Conservation (phyloP, 2,888 invertebrate genomes). For the Drosophila niveifrons region DNA sequence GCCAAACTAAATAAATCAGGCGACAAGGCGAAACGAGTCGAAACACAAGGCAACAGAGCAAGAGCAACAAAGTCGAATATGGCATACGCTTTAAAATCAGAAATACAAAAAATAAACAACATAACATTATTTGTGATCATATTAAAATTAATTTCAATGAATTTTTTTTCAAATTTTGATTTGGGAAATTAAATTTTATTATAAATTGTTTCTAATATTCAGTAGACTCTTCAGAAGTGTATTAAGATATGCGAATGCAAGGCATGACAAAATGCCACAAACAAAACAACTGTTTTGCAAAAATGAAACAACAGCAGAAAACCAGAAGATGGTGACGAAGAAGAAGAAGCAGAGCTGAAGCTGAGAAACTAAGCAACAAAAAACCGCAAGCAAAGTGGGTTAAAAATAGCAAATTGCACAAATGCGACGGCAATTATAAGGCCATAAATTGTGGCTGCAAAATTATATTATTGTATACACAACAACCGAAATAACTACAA, state of each 20-base stretch:
- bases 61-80: not conserved
- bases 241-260: conserved; percentile 11
- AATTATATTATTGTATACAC: conserved; percentile 7
- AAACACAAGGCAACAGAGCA: conserved; percentile 34
- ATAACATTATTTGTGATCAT: too few relatives aligned
- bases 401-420: conserved; percentile 57
- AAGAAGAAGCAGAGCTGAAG: conserved; percentile 8
- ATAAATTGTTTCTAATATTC: too few relatives aligned
- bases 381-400: conserved; percentile 37
- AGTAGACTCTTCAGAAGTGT: not conserved
- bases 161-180: too few relatives aligned
- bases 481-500: not conserved
- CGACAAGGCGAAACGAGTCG: conserved; percentile 46
- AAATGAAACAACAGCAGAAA: not conserved
- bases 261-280: conserved; percentile 6
- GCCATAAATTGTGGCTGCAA: conserved; percentile 45
- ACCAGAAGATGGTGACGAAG: conserved; percentile 1
- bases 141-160: too few relatives aligned
- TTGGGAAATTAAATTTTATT: too few relatives aligned
- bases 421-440: conserved; percentile 49
- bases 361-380: conserved; percentile 1
- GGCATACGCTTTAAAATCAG: not conserved
- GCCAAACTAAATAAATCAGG: conserved; percentile 54
- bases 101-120: too few relatives aligned
- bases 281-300: conserved; percentile 33